Evolutionary conservation across 2,113 vertebrate species (phyloP).

Genomic region (Zosterops borbonicus): DNA sequence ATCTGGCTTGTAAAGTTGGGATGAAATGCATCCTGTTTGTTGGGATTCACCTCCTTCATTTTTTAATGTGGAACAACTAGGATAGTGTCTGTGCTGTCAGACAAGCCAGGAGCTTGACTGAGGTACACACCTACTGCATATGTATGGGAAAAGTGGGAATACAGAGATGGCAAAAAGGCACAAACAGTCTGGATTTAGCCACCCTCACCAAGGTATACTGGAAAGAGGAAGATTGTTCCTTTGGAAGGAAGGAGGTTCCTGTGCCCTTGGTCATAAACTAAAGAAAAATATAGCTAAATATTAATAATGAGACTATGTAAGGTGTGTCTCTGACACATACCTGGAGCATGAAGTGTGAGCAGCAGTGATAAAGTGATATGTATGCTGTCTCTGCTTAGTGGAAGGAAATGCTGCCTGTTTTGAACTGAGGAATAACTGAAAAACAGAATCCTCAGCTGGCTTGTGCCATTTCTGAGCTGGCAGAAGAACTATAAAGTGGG

Average conservation of each 20-base stretch:
- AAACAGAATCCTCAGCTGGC: not conserved
- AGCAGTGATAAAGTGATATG: not conserved
- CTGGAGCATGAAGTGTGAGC: not conserved
- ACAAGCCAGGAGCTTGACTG: not conserved
- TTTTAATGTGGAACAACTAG: not conserved
- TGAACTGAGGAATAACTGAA: not conserved
- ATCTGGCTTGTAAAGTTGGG: not conserved
- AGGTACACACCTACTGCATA: not conserved
- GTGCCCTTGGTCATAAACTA: not conserved
- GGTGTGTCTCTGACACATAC: not conserved
- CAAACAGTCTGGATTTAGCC: rapidly evolving
- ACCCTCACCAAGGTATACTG: not conserved
- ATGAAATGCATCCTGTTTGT: not conserved
- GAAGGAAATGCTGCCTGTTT: not conserved
- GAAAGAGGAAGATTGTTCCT: not conserved
- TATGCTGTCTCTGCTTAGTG: not conserved
- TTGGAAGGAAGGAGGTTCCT: not conserved
- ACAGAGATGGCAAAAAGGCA: not conserved
- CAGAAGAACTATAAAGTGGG: not conserved
- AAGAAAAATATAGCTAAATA: not conserved
- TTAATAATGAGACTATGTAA: not conserved
- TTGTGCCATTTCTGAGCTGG: not conserved
- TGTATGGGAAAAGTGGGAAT: not conserved
- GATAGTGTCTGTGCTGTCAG: not conserved
- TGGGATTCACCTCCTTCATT: not conserved